Evolutionary conservation across 1,140 invertebrate species (phyloP), one percentile per base, ranked within the genome.

Genomic region (Drosophila nannoptera): DNA sequence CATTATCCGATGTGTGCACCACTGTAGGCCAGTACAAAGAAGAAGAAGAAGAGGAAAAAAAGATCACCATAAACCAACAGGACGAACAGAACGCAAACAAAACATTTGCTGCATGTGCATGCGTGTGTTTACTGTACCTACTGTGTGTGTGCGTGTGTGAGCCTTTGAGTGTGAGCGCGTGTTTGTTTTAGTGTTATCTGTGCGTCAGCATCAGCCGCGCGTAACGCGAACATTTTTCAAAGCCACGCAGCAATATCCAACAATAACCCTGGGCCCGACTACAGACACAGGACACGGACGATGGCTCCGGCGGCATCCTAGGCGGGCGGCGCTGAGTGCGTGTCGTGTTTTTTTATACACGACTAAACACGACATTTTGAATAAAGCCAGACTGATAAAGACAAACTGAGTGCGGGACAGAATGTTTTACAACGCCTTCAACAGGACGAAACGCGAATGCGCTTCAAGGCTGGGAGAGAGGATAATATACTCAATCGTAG

Each of bases 181-280:
- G 68, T 45, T 60, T 72, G 70, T 65, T 80, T 80, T 74, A 68
- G 73, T 86, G 73, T 80, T 86, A 86, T 86, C 81, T 86, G 70
- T 54, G 71, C 74, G 74, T 77, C 67, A 84, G 78, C 81, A 86
- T 86, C 81, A 61, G 50, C 49, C 54, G 62, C 74, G 81, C 81
- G 82, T 75, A 86, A 81, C 74, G 74, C 65, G 58, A 63, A 73
- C 66, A 86, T 67, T 84, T 80, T 77, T 74, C 77, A 80, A 59
- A 69, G 46, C 73, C 63, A 66, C 73, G 54, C 81, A 75, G 66
- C 81, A 80, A 86, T 86, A 80, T 76, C 63, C 58, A 62, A 69
- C 74, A 68, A 63, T 76, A 70, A 61, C 75, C 22, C 43, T 48
- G 29, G 32, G 14, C 38, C 22, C 36, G 35, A 32, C 14, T 52